These are phyloP conservation scores for Callinectes sapidus DNA, from an alignment of 2,888 invertebrate genomes.

Conservation along the genomic window DNA sequence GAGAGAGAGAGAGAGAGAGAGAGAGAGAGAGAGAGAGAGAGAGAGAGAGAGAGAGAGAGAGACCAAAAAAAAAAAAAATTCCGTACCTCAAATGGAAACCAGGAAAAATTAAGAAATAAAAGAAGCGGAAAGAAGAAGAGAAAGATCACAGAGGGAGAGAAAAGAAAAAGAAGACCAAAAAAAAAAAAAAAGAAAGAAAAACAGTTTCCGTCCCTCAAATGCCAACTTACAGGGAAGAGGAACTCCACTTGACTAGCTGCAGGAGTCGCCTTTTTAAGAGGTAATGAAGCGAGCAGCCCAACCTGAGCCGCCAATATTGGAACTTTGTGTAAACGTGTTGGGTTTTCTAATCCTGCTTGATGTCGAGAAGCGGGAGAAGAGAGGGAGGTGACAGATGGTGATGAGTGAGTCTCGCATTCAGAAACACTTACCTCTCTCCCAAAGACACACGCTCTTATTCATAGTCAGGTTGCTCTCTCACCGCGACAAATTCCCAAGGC, in stretches of 20 bases:
- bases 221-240: neutral
- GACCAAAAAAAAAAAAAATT: too few species aligned
- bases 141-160: neutral
- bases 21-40: too few species aligned
- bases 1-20: too few species aligned
- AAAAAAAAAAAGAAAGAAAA: neutral
- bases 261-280: constrained; percentile 48
- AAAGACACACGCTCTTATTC: too few species aligned
- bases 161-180: neutral
- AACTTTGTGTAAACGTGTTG: constrained; percentile 61
- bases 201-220: neutral
- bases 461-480: too few species aligned
- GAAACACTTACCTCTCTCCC: too few species aligned
- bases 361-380: neutral
- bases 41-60: too few species aligned
- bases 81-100: too few species aligned
- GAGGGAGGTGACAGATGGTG: neutral
- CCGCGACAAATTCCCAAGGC: too few species aligned
- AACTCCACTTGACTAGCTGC: constrained; percentile 52
- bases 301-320: constrained; percentile 50
- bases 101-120: neutral
- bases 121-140: neutral
- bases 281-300: constrained; percentile 55
- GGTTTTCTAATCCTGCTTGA: constrained; percentile 39
- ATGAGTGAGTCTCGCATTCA: neutral